Evolutionary conservation across 2,113 vertebrate genomes (phyloP).

Genomic region (Nipponia nippon): DNA sequence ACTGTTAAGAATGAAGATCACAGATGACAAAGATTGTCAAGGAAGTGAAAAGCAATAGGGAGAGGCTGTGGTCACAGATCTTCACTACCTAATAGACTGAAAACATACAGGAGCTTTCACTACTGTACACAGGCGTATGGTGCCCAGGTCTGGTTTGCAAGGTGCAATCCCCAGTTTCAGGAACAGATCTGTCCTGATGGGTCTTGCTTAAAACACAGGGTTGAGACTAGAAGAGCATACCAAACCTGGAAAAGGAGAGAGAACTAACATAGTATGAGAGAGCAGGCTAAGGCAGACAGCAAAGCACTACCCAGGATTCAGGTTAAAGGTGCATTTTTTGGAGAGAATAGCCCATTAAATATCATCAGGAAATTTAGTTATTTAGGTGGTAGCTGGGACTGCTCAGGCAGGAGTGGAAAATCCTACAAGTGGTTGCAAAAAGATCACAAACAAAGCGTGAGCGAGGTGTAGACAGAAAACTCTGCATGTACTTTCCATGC

Average conservation of each 20-base stretch:
- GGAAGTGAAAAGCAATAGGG: not conserved
- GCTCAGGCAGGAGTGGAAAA: not conserved
- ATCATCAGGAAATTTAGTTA: not conserved
- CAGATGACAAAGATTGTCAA: not conserved
- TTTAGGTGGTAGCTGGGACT: not conserved
- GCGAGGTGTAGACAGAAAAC: not conserved
- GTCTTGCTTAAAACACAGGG: not conserved
- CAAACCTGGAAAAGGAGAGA: not conserved
- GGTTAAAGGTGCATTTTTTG: not conserved
- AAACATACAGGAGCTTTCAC: not conserved
- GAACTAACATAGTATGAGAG: not conserved
- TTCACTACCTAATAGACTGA: not conserved
- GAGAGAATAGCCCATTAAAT: not conserved
- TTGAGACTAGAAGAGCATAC: not conserved
- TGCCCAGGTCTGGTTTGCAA: not conserved
- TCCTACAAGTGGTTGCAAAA: not conserved
- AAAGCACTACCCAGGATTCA: not conserved
- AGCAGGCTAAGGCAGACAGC: not conserved
- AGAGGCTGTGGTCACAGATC: not conserved
- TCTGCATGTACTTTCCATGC: not conserved
- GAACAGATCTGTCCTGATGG: not conserved
- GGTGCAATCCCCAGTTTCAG: not conserved
- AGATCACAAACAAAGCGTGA: not conserved
- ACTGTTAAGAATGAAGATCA: not conserved
- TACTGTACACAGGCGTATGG: not conserved